Percentiles rank a stretch among this genome's conserved stretches.
Evolutionary conservation across 2,113 vertebrate species (phyloP).

Genomic region (Oreotragus oreotragus): DNA sequence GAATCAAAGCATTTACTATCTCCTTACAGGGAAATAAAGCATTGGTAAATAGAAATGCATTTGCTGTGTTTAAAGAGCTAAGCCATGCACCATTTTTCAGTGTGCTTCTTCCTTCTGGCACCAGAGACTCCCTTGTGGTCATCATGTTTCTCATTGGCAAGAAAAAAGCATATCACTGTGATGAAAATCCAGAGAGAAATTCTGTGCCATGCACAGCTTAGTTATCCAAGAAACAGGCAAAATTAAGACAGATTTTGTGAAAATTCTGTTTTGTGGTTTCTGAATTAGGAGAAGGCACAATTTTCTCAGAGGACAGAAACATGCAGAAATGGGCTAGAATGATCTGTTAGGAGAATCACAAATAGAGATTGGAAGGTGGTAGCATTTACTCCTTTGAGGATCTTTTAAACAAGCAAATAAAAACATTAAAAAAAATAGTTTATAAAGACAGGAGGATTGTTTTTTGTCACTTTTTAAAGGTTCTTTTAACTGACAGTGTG

Average conservation of each 20-base stretch:
- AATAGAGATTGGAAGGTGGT: background rate
- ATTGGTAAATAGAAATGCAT: background rate
- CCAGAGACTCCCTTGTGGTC: background rate
- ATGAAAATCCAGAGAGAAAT: background rate
- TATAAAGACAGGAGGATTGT: background rate
- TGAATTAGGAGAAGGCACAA: background rate
- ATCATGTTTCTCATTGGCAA: background rate
- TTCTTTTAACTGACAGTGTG: conserved; percentile 5
- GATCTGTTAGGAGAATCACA: background rate
- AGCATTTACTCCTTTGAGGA: background rate
- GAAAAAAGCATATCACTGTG: background rate
- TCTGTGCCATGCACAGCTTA: background rate
- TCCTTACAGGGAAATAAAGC: background rate
- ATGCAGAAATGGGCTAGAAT: background rate
- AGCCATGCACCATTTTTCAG: background rate
- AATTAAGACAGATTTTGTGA: conserved; percentile 5
- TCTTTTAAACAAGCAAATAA: background rate
- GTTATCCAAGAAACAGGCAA: background rate
- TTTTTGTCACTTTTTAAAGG: background rate
- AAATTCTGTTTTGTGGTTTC: conserved; percentile 25
- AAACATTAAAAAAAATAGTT: background rate
- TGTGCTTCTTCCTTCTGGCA: background rate
- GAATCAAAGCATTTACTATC: background rate
- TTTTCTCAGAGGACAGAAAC: background rate
- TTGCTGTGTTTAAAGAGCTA: background rate